Conservation (phyloP, 2,888 invertebrate species). For the Tupiocoris notatus region DNA sequence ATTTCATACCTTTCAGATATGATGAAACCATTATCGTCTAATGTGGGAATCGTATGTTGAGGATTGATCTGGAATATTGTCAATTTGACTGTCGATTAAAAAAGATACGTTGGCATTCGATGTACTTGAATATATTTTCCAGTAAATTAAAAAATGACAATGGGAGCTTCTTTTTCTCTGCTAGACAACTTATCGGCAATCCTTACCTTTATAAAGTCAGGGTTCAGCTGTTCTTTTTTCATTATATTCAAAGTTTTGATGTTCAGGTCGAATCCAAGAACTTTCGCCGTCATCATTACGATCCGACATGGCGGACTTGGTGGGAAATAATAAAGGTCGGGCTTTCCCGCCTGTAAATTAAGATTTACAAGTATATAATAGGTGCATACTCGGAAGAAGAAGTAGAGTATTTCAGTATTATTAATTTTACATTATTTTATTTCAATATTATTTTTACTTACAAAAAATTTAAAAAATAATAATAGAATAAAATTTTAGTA, state of each 20-base stretch:
- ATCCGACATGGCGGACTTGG: slow-evolving; percentile 67
- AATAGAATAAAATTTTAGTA: too few relatives aligned
- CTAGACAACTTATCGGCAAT: too few relatives aligned
- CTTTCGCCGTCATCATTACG: slow-evolving; percentile 65
- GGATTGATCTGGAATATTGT: slow-evolving; percentile 67
- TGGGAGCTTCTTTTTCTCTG: background rate
- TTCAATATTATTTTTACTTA: too few relatives aligned
- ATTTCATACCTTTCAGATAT: slow-evolving; percentile 68
- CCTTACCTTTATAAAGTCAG: slow-evolving; percentile 66
- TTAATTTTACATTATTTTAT: too few relatives aligned
- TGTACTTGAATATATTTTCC: background rate
- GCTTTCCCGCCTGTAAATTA: slow-evolving; percentile 25
- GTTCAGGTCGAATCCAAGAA: slow-evolving; percentile 66
- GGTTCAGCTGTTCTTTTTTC: slow-evolving; percentile 65
- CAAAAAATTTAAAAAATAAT: too few relatives aligned
- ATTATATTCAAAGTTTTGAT: slow-evolving; percentile 62
- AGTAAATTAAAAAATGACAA: background rate
- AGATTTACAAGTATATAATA: too few relatives aligned
- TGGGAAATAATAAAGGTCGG: slow-evolving; percentile 65
- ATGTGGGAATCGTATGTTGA: slow-evolving; percentile 79
- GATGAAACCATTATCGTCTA: slow-evolving; percentile 77
- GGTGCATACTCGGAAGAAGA: too few relatives aligned
- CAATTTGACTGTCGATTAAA: too few relatives aligned
- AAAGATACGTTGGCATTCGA: too few relatives aligned
- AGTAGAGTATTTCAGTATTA: too few relatives aligned